Evolutionary conservation across 2,113 vertebrate genomes (phyloP).

Genomic region (Alces alces): DNA sequence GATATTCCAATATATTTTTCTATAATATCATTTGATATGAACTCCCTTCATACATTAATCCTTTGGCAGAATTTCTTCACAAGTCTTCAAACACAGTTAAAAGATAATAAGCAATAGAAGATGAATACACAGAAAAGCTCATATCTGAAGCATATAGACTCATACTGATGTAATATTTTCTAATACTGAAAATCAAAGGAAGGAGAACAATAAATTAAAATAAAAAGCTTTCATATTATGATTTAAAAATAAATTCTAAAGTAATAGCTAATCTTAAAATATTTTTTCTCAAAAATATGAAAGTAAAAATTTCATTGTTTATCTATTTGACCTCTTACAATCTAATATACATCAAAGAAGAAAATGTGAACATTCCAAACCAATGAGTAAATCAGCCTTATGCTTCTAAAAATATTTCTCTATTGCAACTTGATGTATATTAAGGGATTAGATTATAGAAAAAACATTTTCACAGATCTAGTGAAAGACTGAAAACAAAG

Average conservation of each 20-base stretch:
- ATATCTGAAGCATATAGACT: not conserved
- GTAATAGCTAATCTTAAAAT: not conserved
- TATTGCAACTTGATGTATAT: not conserved
- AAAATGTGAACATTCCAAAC: conserved; percentile 6
- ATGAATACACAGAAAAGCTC: not conserved
- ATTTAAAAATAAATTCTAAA: not conserved
- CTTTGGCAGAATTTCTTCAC: not conserved
- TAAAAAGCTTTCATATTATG: not conserved
- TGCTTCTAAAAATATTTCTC: not conserved
- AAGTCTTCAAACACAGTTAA: not conserved
- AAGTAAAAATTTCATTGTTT: not conserved
- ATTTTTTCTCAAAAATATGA: not conserved
- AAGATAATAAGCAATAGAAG: not conserved
- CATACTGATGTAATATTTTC: not conserved
- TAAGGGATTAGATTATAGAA: not conserved
- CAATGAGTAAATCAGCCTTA: not conserved
- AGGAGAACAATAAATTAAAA: not conserved
- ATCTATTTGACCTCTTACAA: not conserved
- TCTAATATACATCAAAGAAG: not conserved
- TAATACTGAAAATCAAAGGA: not conserved
- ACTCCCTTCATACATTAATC: not conserved
- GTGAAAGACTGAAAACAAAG: not conserved
- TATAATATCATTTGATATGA: not conserved
- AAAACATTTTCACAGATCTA: not conserved
- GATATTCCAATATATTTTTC: not conserved